These are phyloP conservation scores for Yasuhikotakia modesta DNA, from an alignment of 2,797 vertebrate genomes.

Conservation along the genomic window DNA sequence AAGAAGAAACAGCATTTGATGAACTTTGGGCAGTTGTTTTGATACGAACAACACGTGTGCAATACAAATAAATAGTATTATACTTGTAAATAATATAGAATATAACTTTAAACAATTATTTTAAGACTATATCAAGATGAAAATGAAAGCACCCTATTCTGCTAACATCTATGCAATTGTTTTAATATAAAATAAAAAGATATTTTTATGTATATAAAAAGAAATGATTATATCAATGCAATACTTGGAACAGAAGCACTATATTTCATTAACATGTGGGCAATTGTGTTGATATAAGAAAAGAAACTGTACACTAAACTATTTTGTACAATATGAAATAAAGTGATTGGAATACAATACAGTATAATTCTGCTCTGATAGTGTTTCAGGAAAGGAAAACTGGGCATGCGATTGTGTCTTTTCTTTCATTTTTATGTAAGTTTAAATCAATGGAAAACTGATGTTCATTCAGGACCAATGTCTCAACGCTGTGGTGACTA, in stretches of 20 bases:
- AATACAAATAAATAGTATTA: not conserved
- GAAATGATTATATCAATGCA: no score
- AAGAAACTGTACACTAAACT: no score
- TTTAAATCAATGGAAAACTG: conserved; percentile 12
- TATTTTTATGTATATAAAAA: no score
- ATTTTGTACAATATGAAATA: no score
- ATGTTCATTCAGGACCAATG: conserved; percentile 5
- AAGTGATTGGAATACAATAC: not conserved
- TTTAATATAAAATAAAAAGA: no score
- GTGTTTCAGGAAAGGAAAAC: not conserved
- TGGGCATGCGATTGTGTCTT: conserved; percentile 34
- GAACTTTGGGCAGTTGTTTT: not conserved
- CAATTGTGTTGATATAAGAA: not conserved
- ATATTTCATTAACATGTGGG: not conserved
- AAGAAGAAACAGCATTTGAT: not conserved
- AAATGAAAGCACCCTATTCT: not conserved
- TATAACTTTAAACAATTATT: not conserved
- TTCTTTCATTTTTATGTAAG: not conserved
- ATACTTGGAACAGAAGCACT: no score
- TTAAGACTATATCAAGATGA: not conserved
- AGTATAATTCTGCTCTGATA: not conserved
- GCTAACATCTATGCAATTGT: no score
- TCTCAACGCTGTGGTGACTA: conserved; percentile 67
- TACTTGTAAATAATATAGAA: not conserved
- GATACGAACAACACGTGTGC: not conserved